Percentiles rank a stretch among this genome's conserved stretches.
Evolutionary conservation across 2,797 vertebrate species (phyloP).

Genomic region (Heliangelus exortis): DNA sequence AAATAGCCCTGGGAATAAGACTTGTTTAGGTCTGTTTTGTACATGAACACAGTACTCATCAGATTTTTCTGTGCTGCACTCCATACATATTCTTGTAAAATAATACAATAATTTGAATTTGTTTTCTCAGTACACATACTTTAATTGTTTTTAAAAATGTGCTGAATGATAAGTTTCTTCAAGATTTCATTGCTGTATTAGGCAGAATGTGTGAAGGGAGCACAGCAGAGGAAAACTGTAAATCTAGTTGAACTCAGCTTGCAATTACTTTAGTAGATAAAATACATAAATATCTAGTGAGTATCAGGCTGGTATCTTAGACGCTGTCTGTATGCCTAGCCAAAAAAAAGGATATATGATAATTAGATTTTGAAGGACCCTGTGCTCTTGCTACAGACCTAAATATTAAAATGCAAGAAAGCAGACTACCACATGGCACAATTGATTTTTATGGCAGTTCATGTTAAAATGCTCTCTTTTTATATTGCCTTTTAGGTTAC

Average conservation of each 20-base stretch:
- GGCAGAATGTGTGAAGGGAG: neutral
- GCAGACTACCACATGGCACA: constrained; percentile 61
- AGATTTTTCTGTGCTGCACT: neutral
- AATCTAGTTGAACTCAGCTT: neutral
- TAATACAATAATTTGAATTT: neutral
- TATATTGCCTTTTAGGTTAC: constrained; percentile 80
- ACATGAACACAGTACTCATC: neutral
- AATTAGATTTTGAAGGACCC: constrained; percentile 56
- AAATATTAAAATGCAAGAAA: constrained; percentile 68
- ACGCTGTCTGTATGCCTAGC: constrained; percentile 3
- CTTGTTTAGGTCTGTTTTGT: neutral
- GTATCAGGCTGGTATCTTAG: constrained; percentile 10
- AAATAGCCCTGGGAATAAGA: neutral
- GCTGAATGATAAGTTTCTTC: neutral
- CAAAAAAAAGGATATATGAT: constrained; percentile 8
- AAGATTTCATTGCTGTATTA: neutral
- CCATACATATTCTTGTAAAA: neutral
- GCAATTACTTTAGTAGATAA: constrained; percentile 41
- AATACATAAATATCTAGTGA: constrained; percentile 5
- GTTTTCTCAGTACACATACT: neutral
- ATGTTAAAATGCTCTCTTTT: constrained; percentile 74
- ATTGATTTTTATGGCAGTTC: constrained; percentile 64
- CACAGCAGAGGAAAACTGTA: neutral
- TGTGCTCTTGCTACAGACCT: constrained; percentile 40
- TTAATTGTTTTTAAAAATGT: neutral